Conservation (phyloP, 2,113 vertebrate genomes). For the Sakesphorus luctuosus region DNA sequence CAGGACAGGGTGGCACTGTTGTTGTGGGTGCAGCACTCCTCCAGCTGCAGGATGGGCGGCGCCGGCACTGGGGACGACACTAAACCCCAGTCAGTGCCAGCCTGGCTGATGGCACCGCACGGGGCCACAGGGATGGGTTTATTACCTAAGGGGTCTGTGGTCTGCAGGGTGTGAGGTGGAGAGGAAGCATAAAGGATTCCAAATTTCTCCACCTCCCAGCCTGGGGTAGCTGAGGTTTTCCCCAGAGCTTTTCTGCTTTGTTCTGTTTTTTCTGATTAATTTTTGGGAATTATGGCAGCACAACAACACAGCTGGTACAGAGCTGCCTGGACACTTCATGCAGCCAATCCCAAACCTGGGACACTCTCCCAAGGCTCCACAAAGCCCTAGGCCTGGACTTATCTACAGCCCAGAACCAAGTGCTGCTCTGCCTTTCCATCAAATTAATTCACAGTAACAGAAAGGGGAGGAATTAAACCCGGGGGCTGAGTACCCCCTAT, state of each 20-base stretch:
- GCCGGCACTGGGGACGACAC: slow-evolving; percentile 90
- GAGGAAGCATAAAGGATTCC: neutral
- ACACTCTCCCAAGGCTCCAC: neutral
- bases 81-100: slow-evolving; percentile 74
- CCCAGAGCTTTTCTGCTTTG: neutral
- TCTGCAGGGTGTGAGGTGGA: accelerated
- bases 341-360: neutral
- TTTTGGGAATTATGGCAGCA: neutral
- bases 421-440: neutral
- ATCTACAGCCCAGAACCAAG: neutral
- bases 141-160: neutral
- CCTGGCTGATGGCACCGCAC: neutral
- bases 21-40: slow-evolving; percentile 97
- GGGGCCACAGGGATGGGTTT: accelerated
- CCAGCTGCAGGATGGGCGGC: slow-evolving; percentile 94
- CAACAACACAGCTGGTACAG: accelerated
- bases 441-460: neutral
- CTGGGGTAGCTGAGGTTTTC: neutral
- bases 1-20: slow-evolving; percentile 97
- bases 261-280: neutral
- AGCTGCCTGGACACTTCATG: neutral
- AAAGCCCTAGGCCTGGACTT: neutral
- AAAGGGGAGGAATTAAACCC: neutral
- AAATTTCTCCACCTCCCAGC: accelerated
- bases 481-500: neutral